A percentile compares a stretch with the other conserved stretches of the same genome.
phyloP scores from a whole-genome alignment of 1,140 invertebrate genomes.

The Drosophila bocki region DNA sequence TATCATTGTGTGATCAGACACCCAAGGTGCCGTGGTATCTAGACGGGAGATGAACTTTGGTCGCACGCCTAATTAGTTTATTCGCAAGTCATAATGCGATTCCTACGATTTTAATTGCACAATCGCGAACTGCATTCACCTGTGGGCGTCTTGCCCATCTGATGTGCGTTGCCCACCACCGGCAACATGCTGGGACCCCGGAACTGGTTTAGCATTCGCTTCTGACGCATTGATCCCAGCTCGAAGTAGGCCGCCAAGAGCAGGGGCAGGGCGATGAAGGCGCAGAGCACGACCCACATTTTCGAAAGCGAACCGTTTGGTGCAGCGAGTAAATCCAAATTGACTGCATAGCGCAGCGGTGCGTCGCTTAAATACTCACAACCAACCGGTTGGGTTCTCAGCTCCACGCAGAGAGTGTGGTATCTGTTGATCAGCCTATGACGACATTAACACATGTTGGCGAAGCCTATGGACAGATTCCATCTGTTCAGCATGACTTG shows the following conservation, averaged over 20 bases:
- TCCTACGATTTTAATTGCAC: slow-evolving; percentile 4
- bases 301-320: slow-evolving; percentile 6
- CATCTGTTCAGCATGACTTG: slow-evolving; percentile 2
- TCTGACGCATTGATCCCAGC: slow-evolving; percentile 34
- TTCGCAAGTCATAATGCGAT: slow-evolving; percentile 38
- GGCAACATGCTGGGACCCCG: slow-evolving; percentile 63
- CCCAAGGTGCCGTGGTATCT: slow-evolving; percentile 44
- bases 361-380: slow-evolving; percentile 15
- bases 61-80: slow-evolving; percentile 9
- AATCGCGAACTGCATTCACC: slow-evolving; percentile 35
- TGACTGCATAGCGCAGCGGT: background rate
- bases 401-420: background rate
- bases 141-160: slow-evolving; percentile 70
- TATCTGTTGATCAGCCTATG: background rate
- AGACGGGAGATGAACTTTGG: slow-evolving; percentile 35
- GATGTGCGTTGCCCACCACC: slow-evolving; percentile 74
- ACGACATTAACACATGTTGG: background rate
- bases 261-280: slow-evolving; percentile 55
- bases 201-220: slow-evolving; percentile 50
- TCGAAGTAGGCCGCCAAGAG: slow-evolving; percentile 57
- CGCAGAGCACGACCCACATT: slow-evolving; percentile 62
- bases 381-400: slow-evolving; percentile 16
- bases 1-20: slow-evolving; percentile 25
- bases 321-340: slow-evolving; percentile 1
- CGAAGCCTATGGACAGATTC: background rate